Conservation (phyloP, 2,113 vertebrate species). For the Melospiza georgiana region DNA sequence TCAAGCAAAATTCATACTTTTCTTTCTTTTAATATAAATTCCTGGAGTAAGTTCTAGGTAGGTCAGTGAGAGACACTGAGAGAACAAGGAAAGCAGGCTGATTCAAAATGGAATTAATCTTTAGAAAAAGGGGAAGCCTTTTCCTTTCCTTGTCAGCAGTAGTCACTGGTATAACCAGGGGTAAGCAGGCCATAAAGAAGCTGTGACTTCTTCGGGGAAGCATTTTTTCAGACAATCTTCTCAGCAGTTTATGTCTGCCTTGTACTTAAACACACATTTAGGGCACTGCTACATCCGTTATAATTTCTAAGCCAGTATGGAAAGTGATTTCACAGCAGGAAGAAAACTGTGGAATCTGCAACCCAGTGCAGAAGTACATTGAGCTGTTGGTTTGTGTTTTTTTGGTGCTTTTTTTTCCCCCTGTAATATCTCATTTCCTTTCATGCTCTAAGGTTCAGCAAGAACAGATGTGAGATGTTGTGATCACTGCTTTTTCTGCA, state of each 20-base stretch:
- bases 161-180: not conserved
- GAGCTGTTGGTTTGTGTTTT: not conserved
- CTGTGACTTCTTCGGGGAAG: not conserved
- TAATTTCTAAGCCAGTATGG: not conserved
- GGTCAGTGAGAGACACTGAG: not conserved
- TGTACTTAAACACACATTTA: not conserved
- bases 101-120: not conserved
- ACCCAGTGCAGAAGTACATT: not conserved
- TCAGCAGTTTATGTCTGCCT: not conserved
- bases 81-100: not conserved
- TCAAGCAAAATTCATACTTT: not conserved
- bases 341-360: conserved; percentile 2
- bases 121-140: not conserved
- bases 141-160: not conserved
- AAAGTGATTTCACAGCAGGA: conserved; percentile 18
- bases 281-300: not conserved
- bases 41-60: not conserved
- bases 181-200: not conserved
- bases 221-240: not conserved
- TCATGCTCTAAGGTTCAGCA: conserved; percentile 14
- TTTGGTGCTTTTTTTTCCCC: fast-evolving
- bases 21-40: not conserved
- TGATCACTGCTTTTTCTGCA: conserved; percentile 23
- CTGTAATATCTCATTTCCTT: conserved; percentile 14
- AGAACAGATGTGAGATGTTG: conserved; percentile 44